Evolutionary conservation across 2,113 vertebrate species (phyloP).

Genomic region (Cheirogaleus medius): DNA sequence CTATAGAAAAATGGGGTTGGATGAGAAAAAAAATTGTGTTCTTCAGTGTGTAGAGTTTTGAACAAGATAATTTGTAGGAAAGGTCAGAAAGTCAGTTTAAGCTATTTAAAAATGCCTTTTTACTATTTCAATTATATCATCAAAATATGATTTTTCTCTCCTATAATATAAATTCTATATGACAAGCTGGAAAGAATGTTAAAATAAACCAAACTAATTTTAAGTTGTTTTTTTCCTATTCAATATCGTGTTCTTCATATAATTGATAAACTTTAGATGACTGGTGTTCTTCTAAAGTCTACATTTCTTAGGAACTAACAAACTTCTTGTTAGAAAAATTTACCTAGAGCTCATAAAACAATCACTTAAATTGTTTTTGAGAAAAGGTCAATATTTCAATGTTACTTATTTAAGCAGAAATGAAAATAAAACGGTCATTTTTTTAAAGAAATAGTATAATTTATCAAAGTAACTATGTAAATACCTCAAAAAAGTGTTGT

Average conservation of each 20-base stretch:
- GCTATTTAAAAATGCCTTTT: not conserved
- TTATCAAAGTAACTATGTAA: not conserved
- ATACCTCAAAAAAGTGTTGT: not conserved
- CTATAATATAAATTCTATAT: not conserved
- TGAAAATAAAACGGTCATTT: slow-evolving; percentile 13
- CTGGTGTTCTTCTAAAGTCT: not conserved
- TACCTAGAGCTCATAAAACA: not conserved
- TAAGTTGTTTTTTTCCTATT: not conserved
- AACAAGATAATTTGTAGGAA: not conserved
- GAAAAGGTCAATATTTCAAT: slow-evolving; percentile 39
- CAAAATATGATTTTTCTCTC: not conserved
- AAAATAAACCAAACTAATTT: slow-evolving; percentile 4
- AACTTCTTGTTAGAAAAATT: not conserved
- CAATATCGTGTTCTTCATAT: not conserved
- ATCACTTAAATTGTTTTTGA: not conserved
- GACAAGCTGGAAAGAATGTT: not conserved
- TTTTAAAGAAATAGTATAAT: slow-evolving; percentile 16
- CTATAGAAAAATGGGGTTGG: not conserved
- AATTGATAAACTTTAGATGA: not conserved
- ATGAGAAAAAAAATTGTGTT: not conserved
- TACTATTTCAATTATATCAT: not conserved
- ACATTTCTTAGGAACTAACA: not conserved
- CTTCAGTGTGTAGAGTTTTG: not conserved
- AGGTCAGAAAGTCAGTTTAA: not conserved
- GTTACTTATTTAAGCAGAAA: not conserved